Base-by-base conservation (phyloP, 2,113 vertebrate genomes). In the Ceratotherium simum region DNA sequence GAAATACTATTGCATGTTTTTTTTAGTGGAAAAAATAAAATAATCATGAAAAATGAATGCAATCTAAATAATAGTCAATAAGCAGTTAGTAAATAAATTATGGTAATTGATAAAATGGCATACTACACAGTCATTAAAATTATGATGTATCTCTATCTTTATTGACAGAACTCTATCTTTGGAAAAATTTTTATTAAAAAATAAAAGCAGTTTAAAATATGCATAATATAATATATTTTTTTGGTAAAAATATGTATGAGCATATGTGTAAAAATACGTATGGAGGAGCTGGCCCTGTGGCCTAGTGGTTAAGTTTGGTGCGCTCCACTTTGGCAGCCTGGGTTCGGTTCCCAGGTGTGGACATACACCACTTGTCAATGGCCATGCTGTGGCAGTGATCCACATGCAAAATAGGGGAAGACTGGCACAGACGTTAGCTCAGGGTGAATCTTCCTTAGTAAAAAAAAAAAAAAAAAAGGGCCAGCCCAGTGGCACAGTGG, bases 1-100 rank as follows among this genome's bases (percentile, higher is more conserved):
- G 46, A 96, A 96, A 58, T 67, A 80, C 17, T 64, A 51, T 56
- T 92, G 29, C 25, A 96, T 91, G 25, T 46, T 62, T 85, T 85
- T 91, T 75, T 33, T 78, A 60, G 51, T 65, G 51, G 14, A 51
- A 88, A 92, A 72, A 75, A 54, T 10, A 89, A 90, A 65, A 25
- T 31, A 60, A 67, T 93, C n/a, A 64, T 79, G 69, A 76, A n/a
- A 83, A 69, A 92, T 76, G 1, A 84, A 54, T 75, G 17, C 8
- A 91, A 75, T 70, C 29, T 97, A 93, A 93, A 64, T 79, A 83
- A 27, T 14, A 46, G 16, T n/a, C 23, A 86, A 56, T 70, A 76
- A 78, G 25, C 88, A 54, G 6, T 89, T 83, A 62, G 16, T 42
- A 79, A 73, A 20, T 36, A 88, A 73, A 39, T 27, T 31, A 46